Percentiles rank a stretch among this genome's conserved stretches.
phyloP scores from a whole-genome alignment of 2,888 invertebrate species.

The Andricus quercusramuli region DNA sequence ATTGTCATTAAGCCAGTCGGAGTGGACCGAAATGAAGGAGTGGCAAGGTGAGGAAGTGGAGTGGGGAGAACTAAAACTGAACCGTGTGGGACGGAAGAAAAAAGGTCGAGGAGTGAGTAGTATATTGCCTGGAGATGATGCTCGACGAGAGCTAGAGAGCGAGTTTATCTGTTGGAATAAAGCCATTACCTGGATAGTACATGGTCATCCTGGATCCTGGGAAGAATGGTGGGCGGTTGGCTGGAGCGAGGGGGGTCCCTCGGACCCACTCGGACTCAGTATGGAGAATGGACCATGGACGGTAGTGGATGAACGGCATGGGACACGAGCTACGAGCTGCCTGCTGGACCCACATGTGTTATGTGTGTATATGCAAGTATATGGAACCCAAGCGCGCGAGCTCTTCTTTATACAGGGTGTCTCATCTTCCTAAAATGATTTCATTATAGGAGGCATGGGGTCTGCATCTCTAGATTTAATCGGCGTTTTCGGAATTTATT shows the following conservation, averaged over 20 bases:
- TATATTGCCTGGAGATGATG: slow-evolving; percentile 59
- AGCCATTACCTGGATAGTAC: slow-evolving; percentile 66
- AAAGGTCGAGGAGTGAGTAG: slow-evolving; percentile 55
- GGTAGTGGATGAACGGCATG: slow-evolving; percentile 48
- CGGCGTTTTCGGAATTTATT: slow-evolving; percentile 14
- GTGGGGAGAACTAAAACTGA: slow-evolving; percentile 32
- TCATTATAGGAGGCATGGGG: not conserved
- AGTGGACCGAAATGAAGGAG: slow-evolving; percentile 39
- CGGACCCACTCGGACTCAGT: slow-evolving; percentile 48
- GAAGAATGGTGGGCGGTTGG: slow-evolving; percentile 63
- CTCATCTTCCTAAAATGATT: slow-evolving; percentile 33
- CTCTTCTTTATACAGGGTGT: slow-evolving; percentile 54
- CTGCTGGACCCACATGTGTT: slow-evolving; percentile 46
- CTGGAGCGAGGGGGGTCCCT: slow-evolving; percentile 50
- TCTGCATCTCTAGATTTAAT: slow-evolving; percentile 8
- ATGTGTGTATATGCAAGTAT: slow-evolving; percentile 25
- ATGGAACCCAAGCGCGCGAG: slow-evolving; percentile 10
- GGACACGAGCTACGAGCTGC: slow-evolving; percentile 40
- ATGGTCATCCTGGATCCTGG: slow-evolving; percentile 60
- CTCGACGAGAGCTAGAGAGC: slow-evolving; percentile 56
- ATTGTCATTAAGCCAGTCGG: slow-evolving; percentile 63
- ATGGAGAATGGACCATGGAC: slow-evolving; percentile 49
- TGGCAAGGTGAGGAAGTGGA: slow-evolving; percentile 18
- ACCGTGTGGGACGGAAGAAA: slow-evolving; percentile 53
- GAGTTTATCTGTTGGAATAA: slow-evolving; percentile 64